A percentile compares a stretch with the other conserved stretches of the same genome.
These are phyloP conservation scores for Spea bombifrons DNA, from an alignment of 2,113 vertebrate species.

Conservation along the genomic window DNA sequence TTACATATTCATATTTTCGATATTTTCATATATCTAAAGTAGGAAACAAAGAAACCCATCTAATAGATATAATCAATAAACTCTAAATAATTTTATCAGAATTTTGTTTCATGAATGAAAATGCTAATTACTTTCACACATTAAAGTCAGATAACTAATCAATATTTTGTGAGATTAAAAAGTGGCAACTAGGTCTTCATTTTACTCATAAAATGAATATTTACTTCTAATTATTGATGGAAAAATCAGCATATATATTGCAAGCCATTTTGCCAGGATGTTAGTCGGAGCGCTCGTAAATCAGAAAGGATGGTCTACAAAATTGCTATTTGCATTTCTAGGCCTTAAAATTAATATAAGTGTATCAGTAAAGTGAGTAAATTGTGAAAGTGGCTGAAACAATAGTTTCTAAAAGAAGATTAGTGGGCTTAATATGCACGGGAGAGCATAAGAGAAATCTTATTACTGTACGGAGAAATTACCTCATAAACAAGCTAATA, in stretches of 20 bases:
- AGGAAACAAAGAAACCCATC: no score
- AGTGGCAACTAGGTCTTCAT: conserved; percentile 55
- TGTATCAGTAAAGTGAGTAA: conserved; percentile 80
- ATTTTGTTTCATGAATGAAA: conserved; percentile 55
- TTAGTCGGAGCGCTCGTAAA: conserved; percentile 67
- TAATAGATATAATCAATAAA: no score
- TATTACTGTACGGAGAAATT: conserved; percentile 98
- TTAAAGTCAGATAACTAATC: conserved; percentile 59
- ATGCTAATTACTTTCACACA: conserved; percentile 51
- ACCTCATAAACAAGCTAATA: conserved; percentile 99
- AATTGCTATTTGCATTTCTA: conserved; percentile 72
- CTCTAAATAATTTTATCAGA: no score
- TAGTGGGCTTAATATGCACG: conserved; percentile 99
- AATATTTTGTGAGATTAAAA: conserved; percentile 58
- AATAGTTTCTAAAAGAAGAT: conserved; percentile 96
- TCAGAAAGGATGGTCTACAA: conserved; percentile 66
- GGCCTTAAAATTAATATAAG: conserved; percentile 82
- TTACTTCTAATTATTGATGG: conserved; percentile 39
- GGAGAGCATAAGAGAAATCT: conserved; percentile 98
- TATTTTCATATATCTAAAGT: no score
- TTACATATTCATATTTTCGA: no score
- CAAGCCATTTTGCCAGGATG: conserved; percentile 62
- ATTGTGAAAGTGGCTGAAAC: conserved; percentile 78
- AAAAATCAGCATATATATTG: conserved; percentile 62
- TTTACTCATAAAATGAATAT: conserved; percentile 64